Evolutionary conservation across 1,140 invertebrate species (phyloP).

Genomic region (Lethrus apterus): DNA sequence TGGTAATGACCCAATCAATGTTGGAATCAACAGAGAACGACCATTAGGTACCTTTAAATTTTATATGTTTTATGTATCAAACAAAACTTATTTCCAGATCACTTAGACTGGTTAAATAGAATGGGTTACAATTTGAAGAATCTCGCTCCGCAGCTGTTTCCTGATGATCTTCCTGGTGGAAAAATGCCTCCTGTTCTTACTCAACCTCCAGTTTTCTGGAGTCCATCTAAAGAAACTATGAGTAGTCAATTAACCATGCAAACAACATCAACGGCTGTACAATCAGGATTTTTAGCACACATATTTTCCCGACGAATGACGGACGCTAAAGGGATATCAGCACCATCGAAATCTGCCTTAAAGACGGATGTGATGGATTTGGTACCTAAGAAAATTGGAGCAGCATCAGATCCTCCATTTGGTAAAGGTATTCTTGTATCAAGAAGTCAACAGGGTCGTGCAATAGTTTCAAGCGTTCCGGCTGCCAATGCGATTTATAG

Average conservation of each 20-base stretch:
- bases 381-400: slow-evolving; percentile 62
- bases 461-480: slow-evolving; percentile 77
- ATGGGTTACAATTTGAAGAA: slow-evolving; percentile 82
- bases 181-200: slow-evolving; percentile 53
- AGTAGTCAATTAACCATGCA: slow-evolving; percentile 43
- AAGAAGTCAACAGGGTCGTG: slow-evolving; percentile 65
- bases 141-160: slow-evolving; percentile 76
- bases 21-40: slow-evolving; percentile 61
- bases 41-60: slow-evolving; percentile 58
- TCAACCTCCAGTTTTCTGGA: slow-evolving; percentile 51
- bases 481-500: slow-evolving; percentile 80
- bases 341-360: slow-evolving; percentile 63
- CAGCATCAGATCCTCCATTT: slow-evolving; percentile 76
- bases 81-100: too few relatives aligned
- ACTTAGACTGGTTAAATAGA: slow-evolving; percentile 72
- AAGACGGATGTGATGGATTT: slow-evolving; percentile 67
- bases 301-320: slow-evolving; percentile 66
- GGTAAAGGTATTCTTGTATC: slow-evolving; percentile 87
- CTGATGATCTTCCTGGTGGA: slow-evolving; percentile 53
- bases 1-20: slow-evolving; percentile 89
- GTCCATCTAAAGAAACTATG: slow-evolving; percentile 45
- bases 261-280: slow-evolving; percentile 55
- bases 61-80: too few relatives aligned
- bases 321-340: slow-evolving; percentile 61
- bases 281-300: slow-evolving; percentile 73